phyloP scores from a whole-genome alignment of 2,797 vertebrate genomes.

The Anabas testudineus region DNA sequence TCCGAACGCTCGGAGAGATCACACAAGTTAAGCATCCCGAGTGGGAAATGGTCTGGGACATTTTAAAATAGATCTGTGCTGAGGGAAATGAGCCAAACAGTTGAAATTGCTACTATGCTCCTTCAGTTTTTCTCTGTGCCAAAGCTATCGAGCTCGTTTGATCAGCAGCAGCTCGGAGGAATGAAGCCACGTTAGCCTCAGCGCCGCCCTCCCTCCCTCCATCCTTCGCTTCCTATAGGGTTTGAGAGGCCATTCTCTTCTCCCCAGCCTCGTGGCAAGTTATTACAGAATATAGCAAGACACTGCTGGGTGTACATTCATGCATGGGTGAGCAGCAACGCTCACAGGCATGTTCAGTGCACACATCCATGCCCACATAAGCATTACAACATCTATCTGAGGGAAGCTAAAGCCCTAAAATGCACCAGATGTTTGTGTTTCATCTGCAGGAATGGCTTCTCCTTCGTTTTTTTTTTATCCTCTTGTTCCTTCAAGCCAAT shows the following conservation, averaged over 20 bases:
- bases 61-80: conserved; percentile 74
- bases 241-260: conserved; percentile 41
- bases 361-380: conserved; percentile 47
- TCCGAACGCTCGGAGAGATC: conserved; percentile 54
- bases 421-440: conserved; percentile 73
- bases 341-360: conserved; percentile 43
- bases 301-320: conserved; percentile 38
- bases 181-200: conserved; percentile 56
- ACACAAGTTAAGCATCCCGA: conserved; percentile 48
- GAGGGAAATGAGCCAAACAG: conserved; percentile 74
- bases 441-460: conserved; percentile 39
- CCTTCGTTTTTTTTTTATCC: conserved; percentile 6
- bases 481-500: conserved; percentile 15
- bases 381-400: conserved; percentile 57
- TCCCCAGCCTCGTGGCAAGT: conserved; percentile 44
- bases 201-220: conserved; percentile 21
- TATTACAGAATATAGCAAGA: conserved; percentile 50
- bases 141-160: conserved; percentile 62
- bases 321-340: conserved; percentile 42
- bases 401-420: conserved; percentile 57
- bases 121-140: conserved; percentile 48
- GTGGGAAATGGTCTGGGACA: conserved; percentile 73
- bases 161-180: conserved; percentile 61
- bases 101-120: conserved; percentile 53
- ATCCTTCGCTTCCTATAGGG: conserved; percentile 29